Base-by-base conservation (phyloP, 2,888 invertebrate species). In the Calliphora vomitoria region DNA sequence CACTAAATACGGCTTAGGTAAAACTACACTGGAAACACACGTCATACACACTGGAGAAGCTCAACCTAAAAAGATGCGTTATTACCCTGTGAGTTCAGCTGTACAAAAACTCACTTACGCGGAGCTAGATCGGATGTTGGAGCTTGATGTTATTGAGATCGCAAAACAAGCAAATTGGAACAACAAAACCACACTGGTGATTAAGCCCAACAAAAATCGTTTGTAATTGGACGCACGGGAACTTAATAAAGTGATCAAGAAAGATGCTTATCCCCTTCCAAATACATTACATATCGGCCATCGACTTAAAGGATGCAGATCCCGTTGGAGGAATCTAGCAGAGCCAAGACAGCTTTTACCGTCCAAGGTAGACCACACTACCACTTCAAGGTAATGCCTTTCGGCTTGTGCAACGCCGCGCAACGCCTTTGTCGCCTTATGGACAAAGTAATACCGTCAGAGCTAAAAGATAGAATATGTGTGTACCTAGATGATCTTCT, bases 331-430 rank as follows among this genome's bases (percentile, higher is more conserved):
- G 66, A 68, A 31, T 6, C 10, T 44, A 41, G 66, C 5, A 58
- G 18, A 13, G 11, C 18, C 38, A 38, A 38, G 15, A 58, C 58
- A 11, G 58, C 58, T 4, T 58, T 58, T 58, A 58, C 58, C 3
- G 25, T 58, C 8, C 58, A 10, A 10, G 58, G 58, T 13, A 58
- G 58, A 13, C 58, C 58, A 25, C 58, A 58, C 13, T 58, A 58
- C 20, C 55, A 55, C 20, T 55, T 55, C 1, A 55, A 55, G 55
- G 55, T 55, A 8, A 55, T 55, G 55, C 55, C 55, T 11, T 66
- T 66, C 20, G 66, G 66, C 6, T 44, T 66, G 15, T 68, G 68
- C 15, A 78, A 68, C 41, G 66, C 68, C 20, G 64, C 50, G 3
- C 64, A 64, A 76, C 31, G 50, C 6, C 18, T 55, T 18, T 55